Evolutionary conservation across 2,797 vertebrate genomes (phyloP).

Genomic region (Gallinago solitaria): DNA sequence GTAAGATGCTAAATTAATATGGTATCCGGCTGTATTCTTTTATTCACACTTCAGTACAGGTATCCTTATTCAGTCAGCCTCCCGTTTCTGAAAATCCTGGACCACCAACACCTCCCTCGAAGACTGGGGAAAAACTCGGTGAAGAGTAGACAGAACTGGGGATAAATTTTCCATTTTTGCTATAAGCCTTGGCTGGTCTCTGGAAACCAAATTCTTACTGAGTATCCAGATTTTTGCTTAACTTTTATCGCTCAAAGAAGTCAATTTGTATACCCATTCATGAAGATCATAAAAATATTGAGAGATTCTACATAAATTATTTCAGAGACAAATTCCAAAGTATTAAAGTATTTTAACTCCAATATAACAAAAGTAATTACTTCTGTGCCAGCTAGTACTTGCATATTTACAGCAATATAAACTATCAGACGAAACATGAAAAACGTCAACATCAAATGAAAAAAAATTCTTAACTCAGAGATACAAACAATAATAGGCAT

Average conservation of each 20-base stretch:
- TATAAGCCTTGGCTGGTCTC: background rate
- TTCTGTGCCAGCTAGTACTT: background rate
- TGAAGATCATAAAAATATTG: constrained; percentile 6
- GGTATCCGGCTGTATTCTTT: background rate
- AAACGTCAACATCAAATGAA: background rate
- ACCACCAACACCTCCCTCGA: background rate
- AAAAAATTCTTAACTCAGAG: background rate
- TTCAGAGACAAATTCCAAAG: background rate
- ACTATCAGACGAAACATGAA: background rate
- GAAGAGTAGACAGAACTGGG: background rate
- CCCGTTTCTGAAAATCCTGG: background rate
- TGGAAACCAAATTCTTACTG: background rate
- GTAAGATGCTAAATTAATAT: background rate
- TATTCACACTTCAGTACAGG: background rate
- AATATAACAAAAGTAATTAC: background rate
- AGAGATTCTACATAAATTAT: background rate
- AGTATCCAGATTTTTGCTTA: background rate
- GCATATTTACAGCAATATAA: background rate
- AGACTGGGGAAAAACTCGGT: background rate
- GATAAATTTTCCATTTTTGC: background rate
- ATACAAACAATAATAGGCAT: background rate
- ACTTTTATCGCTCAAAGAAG: background rate
- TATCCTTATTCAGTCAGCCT: background rate
- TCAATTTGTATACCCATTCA: background rate
- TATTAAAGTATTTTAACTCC: background rate